Evolutionary conservation across 2,113 vertebrate species (phyloP).

Genomic region (Pseudolaguvia tuberculata): DNA sequence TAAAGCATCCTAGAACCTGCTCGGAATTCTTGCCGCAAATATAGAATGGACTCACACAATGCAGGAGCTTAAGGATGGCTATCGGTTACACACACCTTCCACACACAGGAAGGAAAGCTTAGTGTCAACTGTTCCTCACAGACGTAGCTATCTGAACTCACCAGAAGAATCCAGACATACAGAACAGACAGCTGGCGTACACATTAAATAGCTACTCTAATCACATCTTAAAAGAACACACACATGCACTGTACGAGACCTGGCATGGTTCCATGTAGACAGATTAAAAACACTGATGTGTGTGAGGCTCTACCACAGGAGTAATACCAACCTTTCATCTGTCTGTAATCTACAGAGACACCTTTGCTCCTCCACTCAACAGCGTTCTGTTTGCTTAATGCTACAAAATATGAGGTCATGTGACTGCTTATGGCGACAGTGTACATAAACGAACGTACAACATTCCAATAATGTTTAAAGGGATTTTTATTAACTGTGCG

Average conservation of each 20-base stretch:
- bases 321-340: conserved; percentile 26
- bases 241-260: conserved; percentile 4
- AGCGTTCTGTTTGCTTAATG: conserved; percentile 23
- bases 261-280: conserved; percentile 36
- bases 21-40: neutral
- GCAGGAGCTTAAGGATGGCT: neutral
- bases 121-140: conserved; percentile 5
- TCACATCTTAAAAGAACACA: conserved; percentile 36
- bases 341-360: conserved; percentile 21
- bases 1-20: neutral
- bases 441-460: neutral
- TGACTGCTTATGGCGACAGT: neutral
- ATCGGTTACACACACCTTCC: conserved; percentile 12
- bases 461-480: neutral
- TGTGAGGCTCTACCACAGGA: conserved; percentile 22
- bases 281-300: conserved; percentile 32
- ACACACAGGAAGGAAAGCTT: conserved; percentile 2
- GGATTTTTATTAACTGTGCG: neutral
- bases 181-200: conserved; percentile 19
- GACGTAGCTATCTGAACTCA: conserved; percentile 28
- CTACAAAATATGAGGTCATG: neutral
- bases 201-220: conserved; percentile 32
- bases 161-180: conserved; percentile 7
- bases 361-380: neutral
- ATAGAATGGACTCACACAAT: neutral